phyloP scores from a whole-genome alignment of 1,140 invertebrate species.

The Hesperophylax magnus region DNA sequence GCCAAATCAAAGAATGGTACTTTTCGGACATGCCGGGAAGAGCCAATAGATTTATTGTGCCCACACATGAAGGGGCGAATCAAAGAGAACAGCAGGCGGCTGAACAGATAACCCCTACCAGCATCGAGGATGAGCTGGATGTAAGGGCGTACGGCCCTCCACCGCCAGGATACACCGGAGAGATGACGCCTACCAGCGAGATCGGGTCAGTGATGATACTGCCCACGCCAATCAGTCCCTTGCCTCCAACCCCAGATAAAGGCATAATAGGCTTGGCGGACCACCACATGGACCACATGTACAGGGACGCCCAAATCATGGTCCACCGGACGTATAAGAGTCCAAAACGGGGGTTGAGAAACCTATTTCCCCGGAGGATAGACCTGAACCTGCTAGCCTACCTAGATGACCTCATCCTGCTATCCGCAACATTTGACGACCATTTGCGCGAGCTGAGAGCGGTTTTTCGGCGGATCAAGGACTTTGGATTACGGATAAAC shows the following conservation, averaged over 20 bases:
- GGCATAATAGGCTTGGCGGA: neutral
- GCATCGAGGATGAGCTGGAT: too few species aligned
- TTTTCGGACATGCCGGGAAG: neutral
- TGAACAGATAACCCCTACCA: too few species aligned
- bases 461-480: slow-evolving; percentile 60
- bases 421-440: slow-evolving; percentile 60
- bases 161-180: too few species aligned
- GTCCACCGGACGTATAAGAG: neutral
- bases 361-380: neutral
- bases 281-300: neutral
- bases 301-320: neutral
- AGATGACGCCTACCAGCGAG: too few species aligned
- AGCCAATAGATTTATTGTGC: too few species aligned
- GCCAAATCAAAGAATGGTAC: neutral
- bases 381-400: slow-evolving; percentile 60
- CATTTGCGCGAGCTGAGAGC: slow-evolving; percentile 61
- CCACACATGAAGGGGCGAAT: too few species aligned
- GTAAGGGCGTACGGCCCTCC: too few species aligned
- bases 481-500: slow-evolving; percentile 61
- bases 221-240: neutral
- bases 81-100: too few species aligned
- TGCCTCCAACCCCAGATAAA: neutral
- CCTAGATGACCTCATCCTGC: slow-evolving; percentile 65
- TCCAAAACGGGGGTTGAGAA: neutral
- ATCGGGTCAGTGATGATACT: too few species aligned